Percentiles rank a stretch among this genome's conserved stretches.
Conservation (phyloP, 1,140 invertebrate genomes). For the Pristionchus pacificus region DNA sequence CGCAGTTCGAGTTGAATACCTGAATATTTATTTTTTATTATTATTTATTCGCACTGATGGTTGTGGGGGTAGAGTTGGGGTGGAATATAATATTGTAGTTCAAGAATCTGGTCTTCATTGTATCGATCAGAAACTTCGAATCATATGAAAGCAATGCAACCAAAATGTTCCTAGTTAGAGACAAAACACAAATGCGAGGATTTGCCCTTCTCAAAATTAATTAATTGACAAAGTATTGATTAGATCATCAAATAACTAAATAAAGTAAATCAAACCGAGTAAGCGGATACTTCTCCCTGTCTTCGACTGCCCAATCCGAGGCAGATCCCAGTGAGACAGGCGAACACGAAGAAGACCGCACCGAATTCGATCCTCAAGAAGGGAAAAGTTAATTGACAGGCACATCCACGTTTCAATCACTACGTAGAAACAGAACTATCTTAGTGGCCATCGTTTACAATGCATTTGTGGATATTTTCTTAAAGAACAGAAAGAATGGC, state of each 20-base stretch:
- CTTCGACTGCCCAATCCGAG: conserved; percentile 74
- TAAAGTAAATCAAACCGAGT: conserved; percentile 71
- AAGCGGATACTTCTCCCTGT: conserved; percentile 79
- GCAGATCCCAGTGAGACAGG: conserved; percentile 75
- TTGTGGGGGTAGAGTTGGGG: too few species aligned
- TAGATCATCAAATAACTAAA: too few species aligned
- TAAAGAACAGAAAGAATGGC: neutral
- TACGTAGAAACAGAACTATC: too few species aligned
- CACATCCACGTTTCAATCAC: too few species aligned
- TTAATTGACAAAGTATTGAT: too few species aligned
- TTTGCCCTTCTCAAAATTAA: too few species aligned
- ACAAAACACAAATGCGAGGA: neutral
- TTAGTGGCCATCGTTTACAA: too few species aligned
- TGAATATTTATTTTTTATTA: too few species aligned
- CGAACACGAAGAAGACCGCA: conserved; percentile 78
- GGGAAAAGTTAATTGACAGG: neutral
- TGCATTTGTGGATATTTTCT: neutral
- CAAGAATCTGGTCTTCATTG: too few species aligned
- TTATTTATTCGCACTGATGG: too few species aligned
- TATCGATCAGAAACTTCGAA: neutral
- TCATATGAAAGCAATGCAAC: conserved; percentile 15
- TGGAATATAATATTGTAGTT: too few species aligned
- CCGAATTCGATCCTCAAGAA: conserved; percentile 72
- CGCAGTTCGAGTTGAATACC: conserved; percentile 87
- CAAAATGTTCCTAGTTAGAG: neutral